A percentile compares a stretch with the other conserved stretches of the same genome.
Evolutionary conservation across 2,113 vertebrate genomes (phyloP).

Genomic region (Dicrurus megarhynchus): DNA sequence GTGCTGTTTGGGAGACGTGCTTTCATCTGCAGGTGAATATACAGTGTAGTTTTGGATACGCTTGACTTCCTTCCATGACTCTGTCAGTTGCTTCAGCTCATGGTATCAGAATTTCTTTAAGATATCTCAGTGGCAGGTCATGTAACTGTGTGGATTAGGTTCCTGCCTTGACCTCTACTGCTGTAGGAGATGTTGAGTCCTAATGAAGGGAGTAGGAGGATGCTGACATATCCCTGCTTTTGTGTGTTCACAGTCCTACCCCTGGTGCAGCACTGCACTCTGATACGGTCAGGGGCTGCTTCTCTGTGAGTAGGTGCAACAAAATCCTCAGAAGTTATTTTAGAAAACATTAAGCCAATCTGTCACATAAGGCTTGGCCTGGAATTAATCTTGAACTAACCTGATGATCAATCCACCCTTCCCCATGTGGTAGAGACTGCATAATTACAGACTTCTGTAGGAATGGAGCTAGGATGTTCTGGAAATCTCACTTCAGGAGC

Average conservation of each 20-base stretch:
- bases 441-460: not conserved
- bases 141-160: not conserved
- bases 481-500: not conserved
- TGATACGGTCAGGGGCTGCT: not conserved
- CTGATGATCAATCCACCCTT: not conserved
- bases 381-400: not conserved
- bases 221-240: not conserved
- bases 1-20: not conserved
- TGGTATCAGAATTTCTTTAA: not conserved
- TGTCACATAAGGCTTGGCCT: not conserved
- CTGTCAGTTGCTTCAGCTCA: not conserved
- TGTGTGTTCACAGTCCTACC: not conserved
- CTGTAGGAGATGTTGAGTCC: not conserved
- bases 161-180: not conserved
- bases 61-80: not conserved
- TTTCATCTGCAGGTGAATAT: not conserved
- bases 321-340: not conserved
- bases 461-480: not conserved
- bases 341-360: not conserved
- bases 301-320: not conserved
- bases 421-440: not conserved
- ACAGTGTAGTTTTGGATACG: not conserved
- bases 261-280: not conserved
- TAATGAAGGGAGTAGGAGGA: not conserved
- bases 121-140: not conserved